Conservation (phyloP, 2,888 invertebrate genomes). For the Drosophila longiperda region DNA sequence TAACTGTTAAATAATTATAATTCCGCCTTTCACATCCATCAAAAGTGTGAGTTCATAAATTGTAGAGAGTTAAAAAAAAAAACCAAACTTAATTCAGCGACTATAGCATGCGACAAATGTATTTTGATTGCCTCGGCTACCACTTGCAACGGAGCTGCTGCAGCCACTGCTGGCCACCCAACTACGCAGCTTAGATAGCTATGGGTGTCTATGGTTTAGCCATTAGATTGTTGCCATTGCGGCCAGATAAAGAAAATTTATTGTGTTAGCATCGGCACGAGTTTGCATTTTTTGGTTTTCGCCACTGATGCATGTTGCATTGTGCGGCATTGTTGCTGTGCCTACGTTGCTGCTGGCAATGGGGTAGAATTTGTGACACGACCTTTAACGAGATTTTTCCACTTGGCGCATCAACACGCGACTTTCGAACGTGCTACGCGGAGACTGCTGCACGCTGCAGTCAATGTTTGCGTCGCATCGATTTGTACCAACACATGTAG, state of each 20-base stretch:
- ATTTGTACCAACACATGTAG: conserved; percentile 81
- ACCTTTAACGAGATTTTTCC: conserved; percentile 77
- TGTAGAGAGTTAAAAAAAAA: conserved; percentile 31
- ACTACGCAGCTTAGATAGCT: conserved; percentile 47
- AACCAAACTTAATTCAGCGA: conserved; percentile 29
- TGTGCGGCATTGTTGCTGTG: conserved; percentile 44
- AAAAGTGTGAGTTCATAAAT: conserved; percentile 54
- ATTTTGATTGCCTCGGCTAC: conserved; percentile 65
- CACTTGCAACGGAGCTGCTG: conserved; percentile 37
- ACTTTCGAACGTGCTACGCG: conserved; percentile 61
- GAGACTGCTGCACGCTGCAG: conserved; percentile 33
- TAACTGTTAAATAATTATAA: conserved; percentile 8
- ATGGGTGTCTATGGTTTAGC: conserved; percentile 17
- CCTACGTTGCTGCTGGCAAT: conserved; percentile 28
- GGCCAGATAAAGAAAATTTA: conserved; percentile 71
- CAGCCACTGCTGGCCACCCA: conserved; percentile 58
- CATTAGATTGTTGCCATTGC: conserved; percentile 37
- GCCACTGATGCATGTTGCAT: conserved; percentile 52
- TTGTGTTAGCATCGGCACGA: conserved; percentile 72
- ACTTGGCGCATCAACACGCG: conserved; percentile 75
- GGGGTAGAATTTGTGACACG: conserved; percentile 67
- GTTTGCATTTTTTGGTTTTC: conserved; percentile 57
- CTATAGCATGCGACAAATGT: conserved; percentile 61
- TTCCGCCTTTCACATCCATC: conserved; percentile 52
- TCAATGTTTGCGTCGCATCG: conserved; percentile 59